Conservation (phyloP, 2,888 invertebrate species). For the Horisme vitalbata region DNA sequence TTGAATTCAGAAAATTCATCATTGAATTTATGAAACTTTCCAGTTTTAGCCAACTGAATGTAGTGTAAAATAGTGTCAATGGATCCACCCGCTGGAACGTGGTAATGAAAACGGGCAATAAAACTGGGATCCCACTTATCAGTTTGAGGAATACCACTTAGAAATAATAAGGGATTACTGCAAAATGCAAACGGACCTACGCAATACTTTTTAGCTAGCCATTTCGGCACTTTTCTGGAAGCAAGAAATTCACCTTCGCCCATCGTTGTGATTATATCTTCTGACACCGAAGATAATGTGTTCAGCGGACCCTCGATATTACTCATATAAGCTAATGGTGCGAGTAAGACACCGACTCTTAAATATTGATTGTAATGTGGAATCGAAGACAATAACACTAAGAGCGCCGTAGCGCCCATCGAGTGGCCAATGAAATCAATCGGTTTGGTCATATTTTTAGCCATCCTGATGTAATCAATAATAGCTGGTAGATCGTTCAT, state of each 20-base stretch:
- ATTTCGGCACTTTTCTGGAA: constrained; percentile 48
- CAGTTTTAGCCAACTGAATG: constrained; percentile 51
- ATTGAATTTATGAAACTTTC: constrained; percentile 57
- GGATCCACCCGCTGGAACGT: constrained; percentile 63
- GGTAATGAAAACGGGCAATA: constrained; percentile 49
- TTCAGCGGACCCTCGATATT: constrained; percentile 53
- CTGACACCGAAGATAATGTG: constrained; percentile 43
- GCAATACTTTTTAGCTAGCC: constrained; percentile 53
- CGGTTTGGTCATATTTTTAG: constrained; percentile 43
- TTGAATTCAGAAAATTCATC: constrained; percentile 42
- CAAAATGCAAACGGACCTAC: constrained; percentile 50
- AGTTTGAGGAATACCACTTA: constrained; percentile 46
- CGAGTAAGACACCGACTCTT: constrained; percentile 57
- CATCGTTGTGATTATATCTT: constrained; percentile 43
- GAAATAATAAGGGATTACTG: constrained; percentile 58
- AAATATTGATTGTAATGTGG: constrained; percentile 57
- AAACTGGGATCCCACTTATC: constrained; percentile 44
- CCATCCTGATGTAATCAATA: constrained; percentile 53
- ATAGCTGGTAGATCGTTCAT: constrained; percentile 57
- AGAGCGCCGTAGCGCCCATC: constrained; percentile 62
- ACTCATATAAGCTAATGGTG: constrained; percentile 58
- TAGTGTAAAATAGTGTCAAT: constrained; percentile 62
- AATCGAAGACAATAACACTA: constrained; percentile 54
- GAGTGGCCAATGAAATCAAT: constrained; percentile 67
- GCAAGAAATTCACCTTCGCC: constrained; percentile 57